Conservation (phyloP, 1,140 invertebrate genomes). For the Branchinecta lindahli region DNA sequence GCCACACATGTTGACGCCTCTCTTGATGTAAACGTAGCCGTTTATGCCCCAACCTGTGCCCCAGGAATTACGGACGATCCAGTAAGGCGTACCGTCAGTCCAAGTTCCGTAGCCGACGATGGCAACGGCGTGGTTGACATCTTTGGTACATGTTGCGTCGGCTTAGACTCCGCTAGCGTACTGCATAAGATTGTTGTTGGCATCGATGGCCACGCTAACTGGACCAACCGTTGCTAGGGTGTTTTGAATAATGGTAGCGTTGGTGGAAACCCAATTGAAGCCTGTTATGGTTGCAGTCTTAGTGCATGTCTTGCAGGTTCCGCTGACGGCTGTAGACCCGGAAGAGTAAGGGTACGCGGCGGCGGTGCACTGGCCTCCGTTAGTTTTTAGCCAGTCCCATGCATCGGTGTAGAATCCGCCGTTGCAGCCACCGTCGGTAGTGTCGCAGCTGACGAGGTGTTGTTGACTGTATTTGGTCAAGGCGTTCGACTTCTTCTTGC, state of each 20-base stretch:
- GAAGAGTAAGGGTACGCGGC: neutral
- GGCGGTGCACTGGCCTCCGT: neutral
- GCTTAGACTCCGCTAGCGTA: conserved; percentile 26
- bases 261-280: conserved; percentile 10
- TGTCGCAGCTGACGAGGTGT: conserved; percentile 43
- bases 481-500: conserved; percentile 17
- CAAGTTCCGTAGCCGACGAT: conserved; percentile 34
- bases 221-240: conserved; percentile 32
- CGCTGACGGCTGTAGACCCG: neutral
- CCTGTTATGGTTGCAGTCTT: neutral
- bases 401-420: conserved; percentile 37
- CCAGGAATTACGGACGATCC: conserved; percentile 37
- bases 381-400: neutral
- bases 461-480: conserved; percentile 34
- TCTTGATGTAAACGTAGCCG: conserved; percentile 32
- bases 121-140: conserved; percentile 34
- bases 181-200: conserved; percentile 30
- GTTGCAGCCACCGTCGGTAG: conserved; percentile 44
- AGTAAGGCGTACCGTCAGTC: conserved; percentile 29
- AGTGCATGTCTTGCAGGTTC: neutral
- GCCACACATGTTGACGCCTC: conserved; percentile 34
- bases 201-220: conserved; percentile 35
- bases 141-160: conserved; percentile 22
- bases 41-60: conserved; percentile 29
- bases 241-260: conserved; percentile 24